Evolutionary conservation across 2,888 invertebrate species (phyloP), one percentile per base, ranked within the genome.

Genomic region (Coenonympha arcania): DNA sequence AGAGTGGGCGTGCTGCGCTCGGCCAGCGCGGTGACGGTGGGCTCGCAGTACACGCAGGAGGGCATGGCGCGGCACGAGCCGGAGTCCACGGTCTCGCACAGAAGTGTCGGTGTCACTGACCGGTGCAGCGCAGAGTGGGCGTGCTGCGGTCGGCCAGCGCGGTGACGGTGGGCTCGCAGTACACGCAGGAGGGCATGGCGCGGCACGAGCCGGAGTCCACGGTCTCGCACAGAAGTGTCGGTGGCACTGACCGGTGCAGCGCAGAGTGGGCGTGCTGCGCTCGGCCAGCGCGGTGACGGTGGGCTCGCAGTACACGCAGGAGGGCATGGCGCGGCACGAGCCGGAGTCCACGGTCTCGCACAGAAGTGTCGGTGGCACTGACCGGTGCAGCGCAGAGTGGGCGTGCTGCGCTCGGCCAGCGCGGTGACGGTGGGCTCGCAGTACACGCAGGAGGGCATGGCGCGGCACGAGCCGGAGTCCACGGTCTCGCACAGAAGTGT

Each of bases 381-480:
- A 82, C 81, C 82, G 30, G 81, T 78, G 50, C 83, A 84, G n/a
- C 85, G 57, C 9, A 84, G 62, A 18, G 85, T 84, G 0, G 85
- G 85, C 9, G 83, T 77, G 58, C 76, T 75, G 1, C 83, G 62
- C 56, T 85, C 85, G 41, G 84, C 85, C 0, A 82, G 65, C 22
- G 85, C 83, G 0, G 85, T 85, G 36, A 81, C 85, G 0, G 84
- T 83, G 0, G 79, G 73, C 61, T 85, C 85, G 59, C 85, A 86
- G 67, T 75, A 80, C 4, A 86, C 82, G 48, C 85, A 86, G 0
- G 82, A 81, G 0, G 85, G 85, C 83, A 83, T 84, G 2, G 83
- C 71, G 1, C 77, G 63, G 48, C 85, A 86, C 0, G 82, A 81
- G 0, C 85, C 85, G 0, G 83, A 76, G 67, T 85, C 86, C 59